Evolutionary conservation across 2,797 vertebrate genomes (phyloP), one percentile per base, ranked within the genome.

Genomic region (Melanotaenia pygmaea): DNA sequence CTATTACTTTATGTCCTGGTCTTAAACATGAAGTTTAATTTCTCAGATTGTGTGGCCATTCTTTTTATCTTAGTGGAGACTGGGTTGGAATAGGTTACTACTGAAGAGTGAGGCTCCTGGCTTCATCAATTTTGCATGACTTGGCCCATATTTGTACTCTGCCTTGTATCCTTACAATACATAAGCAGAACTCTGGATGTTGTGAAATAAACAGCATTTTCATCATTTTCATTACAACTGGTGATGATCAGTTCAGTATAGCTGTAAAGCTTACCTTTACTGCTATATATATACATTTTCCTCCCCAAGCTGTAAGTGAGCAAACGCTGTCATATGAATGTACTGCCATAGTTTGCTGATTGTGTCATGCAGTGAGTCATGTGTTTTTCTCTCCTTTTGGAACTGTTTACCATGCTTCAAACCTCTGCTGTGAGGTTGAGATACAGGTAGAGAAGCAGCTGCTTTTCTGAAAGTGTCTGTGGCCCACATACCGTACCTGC

Each of bases 101-200:
- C 70, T 65, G 59, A 32, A 69, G 35, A 72, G 72, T 50, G 66
- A 73, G 63, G 71, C 75, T 67, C 64, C 73, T 53, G 34, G 30
- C 58, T 74, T 81, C 66, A 87, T 92, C 72, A 84, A 91, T 88
- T 81, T 84, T 90, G 45, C 38, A 88, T 77, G 65, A 37, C 59
- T 59, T 86, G 78, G 5, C 74, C 86, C 76, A 86, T 82, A 87
- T 89, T 87, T 80, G 77, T 64, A 71, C 70, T 57, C 56, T 72
- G 64, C 60, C 57, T 66, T 45, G 37, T 70, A 28, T 67, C 54
- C 67, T 63, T 40, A n/a, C 51, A 37, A 66, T 32, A 35, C 56
- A 7, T 35, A 50, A 14, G 28, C 47, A 51, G 30, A 47, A 12
- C 67, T 63, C 61, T 81, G 64, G 76, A 59, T 83, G 75, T 50